Evolutionary conservation across 2,113 vertebrate species (phyloP).

Genomic region (Halcyon senegalensis): DNA sequence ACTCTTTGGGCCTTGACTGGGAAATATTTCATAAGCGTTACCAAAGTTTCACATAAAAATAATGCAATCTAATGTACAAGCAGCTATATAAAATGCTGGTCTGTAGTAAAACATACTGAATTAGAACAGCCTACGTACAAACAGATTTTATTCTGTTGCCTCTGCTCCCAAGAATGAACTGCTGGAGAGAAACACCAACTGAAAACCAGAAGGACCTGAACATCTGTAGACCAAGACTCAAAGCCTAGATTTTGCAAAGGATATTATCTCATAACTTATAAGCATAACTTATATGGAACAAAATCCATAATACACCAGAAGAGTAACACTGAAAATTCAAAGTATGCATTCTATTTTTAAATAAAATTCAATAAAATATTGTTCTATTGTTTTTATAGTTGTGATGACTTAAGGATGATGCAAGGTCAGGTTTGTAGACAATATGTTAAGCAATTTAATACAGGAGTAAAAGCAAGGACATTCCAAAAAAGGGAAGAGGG

Average conservation of each 20-base stretch:
- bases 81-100: background rate
- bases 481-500: background rate
- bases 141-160: background rate
- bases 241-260: background rate
- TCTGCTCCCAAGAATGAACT: accelerated
- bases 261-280: background rate
- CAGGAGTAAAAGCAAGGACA: background rate
- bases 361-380: background rate
- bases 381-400: background rate
- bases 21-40: background rate
- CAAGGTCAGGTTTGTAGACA: background rate
- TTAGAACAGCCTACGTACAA: background rate
- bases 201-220: background rate
- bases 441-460: background rate
- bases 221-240: background rate
- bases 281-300: background rate
- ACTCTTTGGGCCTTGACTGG: background rate
- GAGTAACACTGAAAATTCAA: background rate
- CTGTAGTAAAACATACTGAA: background rate
- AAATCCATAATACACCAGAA: background rate
- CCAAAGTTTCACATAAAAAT: background rate
- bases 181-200: background rate
- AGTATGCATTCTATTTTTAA: background rate
- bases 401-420: background rate
- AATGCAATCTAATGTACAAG: background rate